Evolutionary conservation across 2,113 vertebrate species (phyloP), one percentile per base, ranked within the genome.

Genomic region (Arothron firmamentum): DNA sequence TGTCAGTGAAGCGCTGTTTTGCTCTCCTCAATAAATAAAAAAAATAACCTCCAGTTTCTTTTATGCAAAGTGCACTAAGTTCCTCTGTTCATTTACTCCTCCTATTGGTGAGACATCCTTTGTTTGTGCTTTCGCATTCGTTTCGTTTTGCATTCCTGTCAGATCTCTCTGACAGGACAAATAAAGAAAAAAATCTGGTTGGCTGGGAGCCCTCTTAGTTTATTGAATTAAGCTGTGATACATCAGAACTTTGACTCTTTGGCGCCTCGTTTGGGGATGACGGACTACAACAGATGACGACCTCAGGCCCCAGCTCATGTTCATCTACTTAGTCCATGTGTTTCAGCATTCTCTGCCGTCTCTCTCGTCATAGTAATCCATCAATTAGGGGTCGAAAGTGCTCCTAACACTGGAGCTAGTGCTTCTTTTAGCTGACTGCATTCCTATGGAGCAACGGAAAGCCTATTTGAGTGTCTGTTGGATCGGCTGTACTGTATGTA

Each of bases 251-350:
- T 63, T 49, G 10, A 38, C 25, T 23, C 46, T 17, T 79, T 55
- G 34, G 7, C 9, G 15, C 45, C 23, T 67, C 77, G 52, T 16
- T 15, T 61, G 70, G 51, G 78, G 62, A 54, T 38, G 64, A 67
- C 51, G 53, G 67, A 73, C 52, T 56, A 78, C 47, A 74, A 56
- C 64, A 78, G 70, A 76, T 64, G 70, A 82, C 46, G 72, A 65
- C 79, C 68, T 72, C 57, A 25, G 71, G 62, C n/a, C 18, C 12
- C 17, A 2, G 52, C 43, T 21, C 13, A 3, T 31, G 31, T 59
- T 50, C 16, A 5, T 45, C 53, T 47, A 21, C 11, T 21, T 53
- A 42, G 1, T 34, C 17, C 18, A 13, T 14, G 31, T 52, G 18
- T 52, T 48, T 45, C 41, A 52, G 41, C 45, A 49, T 25, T 52